Evolutionary conservation across 1,140 invertebrate species (phyloP).

Genomic region (Acyrthosiphon pisum): DNA sequence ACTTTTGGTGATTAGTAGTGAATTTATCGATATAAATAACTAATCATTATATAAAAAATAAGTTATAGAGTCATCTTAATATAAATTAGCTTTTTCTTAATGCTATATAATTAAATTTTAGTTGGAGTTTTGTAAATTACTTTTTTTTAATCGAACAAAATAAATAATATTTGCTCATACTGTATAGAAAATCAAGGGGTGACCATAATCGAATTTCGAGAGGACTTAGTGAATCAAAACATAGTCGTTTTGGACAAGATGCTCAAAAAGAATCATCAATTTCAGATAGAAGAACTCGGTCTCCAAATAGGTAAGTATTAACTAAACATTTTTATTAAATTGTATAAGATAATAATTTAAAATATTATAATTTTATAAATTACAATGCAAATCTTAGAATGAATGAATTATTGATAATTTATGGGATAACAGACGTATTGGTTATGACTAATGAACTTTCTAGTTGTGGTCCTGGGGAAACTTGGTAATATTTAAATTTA

Average conservation of each 20-base stretch:
- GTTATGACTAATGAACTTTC: constrained; percentile 39
- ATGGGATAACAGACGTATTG: constrained; percentile 61
- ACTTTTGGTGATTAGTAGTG: background rate
- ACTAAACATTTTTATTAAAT: background rate
- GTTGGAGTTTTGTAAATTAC: background rate
- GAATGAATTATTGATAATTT: too few species aligned
- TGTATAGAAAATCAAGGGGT: constrained; percentile 63
- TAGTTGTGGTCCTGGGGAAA: constrained; percentile 37
- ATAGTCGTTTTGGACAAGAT: constrained; percentile 72
- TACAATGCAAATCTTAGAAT: too few species aligned
- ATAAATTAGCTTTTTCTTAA: too few species aligned
- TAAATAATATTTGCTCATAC: too few species aligned
- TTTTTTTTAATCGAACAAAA: too few species aligned
- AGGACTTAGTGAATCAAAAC: too few species aligned
- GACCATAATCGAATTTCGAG: constrained; percentile 35
- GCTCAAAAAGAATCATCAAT: constrained; percentile 75
- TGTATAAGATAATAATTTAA: background rate
- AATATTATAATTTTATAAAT: too few species aligned
- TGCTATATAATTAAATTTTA: background rate
- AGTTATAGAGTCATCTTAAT: too few species aligned
- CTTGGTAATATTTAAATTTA: constrained; percentile 33
- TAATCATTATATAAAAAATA: background rate
- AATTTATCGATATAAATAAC: background rate
- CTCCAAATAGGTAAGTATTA: constrained; percentile 71
- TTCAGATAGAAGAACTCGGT: constrained; percentile 79